phyloP scores from a whole-genome alignment of 2,797 vertebrate genomes.

The Morelia viridis region DNA sequence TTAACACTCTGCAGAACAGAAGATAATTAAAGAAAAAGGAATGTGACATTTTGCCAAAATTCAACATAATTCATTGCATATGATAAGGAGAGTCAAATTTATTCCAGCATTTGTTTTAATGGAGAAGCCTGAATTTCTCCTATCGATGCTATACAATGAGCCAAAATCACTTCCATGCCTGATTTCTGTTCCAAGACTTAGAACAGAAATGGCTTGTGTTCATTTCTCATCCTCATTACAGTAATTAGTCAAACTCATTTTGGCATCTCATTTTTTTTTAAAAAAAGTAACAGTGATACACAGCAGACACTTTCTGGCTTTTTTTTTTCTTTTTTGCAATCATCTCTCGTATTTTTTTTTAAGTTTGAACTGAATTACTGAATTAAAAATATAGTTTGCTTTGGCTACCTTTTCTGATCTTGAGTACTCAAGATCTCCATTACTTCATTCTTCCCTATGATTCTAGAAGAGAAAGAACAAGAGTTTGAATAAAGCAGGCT shows the following conservation, averaged over 20 bases:
- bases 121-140: conserved; percentile 39
- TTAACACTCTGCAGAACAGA: conserved; percentile 34
- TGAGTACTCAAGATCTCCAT: background rate
- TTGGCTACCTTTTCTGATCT: background rate
- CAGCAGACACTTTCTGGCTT: background rate
- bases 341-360: background rate
- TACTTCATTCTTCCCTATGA: conserved; percentile 10
- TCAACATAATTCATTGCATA: conserved; percentile 38
- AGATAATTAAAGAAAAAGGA: conserved; percentile 44
- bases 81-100: conserved; percentile 38
- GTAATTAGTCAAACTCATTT: background rate
- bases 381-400: background rate
- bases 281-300: background rate
- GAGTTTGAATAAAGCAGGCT: conserved; percentile 44
- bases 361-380: background rate
- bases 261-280: background rate
- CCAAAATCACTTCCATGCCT: background rate
- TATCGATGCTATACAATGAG: conserved; percentile 2
- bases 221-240: background rate
- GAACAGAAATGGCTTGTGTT: background rate
- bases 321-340: background rate
- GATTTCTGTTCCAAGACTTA: background rate
- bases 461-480: conserved; percentile 35
- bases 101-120: conserved; percentile 33
- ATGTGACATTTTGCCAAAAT: conserved; percentile 33